Conservation (phyloP, 2,797 vertebrate genomes). For the Anguilla anguilla region DNA sequence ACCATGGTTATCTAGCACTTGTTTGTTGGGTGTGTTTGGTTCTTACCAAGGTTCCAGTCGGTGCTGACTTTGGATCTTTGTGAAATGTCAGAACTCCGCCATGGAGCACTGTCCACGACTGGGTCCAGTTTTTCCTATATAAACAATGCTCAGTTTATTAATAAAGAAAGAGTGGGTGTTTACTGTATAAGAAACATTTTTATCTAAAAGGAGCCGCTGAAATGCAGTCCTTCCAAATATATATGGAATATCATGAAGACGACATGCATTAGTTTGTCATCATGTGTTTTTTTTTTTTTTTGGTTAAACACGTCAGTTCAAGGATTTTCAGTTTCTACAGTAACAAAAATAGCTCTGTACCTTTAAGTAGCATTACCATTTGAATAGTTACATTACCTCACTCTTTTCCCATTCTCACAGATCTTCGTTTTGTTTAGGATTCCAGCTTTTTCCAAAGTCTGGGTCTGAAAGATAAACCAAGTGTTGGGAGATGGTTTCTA, state of each 20-base stretch:
- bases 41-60: constrained; percentile 75
- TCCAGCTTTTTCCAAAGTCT: constrained; percentile 90
- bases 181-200: neutral
- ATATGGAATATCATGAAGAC: neutral
- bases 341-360: neutral
- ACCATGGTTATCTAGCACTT: neutral
- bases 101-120: constrained; percentile 93
- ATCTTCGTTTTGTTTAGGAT: constrained; percentile 90
- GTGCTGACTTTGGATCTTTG: constrained; percentile 86
- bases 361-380: neutral
- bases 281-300: neutral
- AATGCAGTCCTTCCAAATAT: neutral
- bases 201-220: neutral
- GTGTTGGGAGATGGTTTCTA: constrained; percentile 16
- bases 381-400: constrained; percentile 72
- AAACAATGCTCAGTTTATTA: constrained; percentile 6
- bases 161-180: neutral
- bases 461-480: constrained; percentile 67
- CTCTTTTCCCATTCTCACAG: constrained; percentile 85
- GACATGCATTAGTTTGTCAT: neutral
- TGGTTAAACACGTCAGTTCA: neutral
- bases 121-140: constrained; percentile 86
- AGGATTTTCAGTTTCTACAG: neutral
- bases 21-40: neutral
- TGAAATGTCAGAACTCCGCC: constrained; percentile 90